These are phyloP conservation scores for Brachyistius frenatus DNA, from an alignment of 2,113 vertebrate species.

Conservation along the genomic window DNA sequence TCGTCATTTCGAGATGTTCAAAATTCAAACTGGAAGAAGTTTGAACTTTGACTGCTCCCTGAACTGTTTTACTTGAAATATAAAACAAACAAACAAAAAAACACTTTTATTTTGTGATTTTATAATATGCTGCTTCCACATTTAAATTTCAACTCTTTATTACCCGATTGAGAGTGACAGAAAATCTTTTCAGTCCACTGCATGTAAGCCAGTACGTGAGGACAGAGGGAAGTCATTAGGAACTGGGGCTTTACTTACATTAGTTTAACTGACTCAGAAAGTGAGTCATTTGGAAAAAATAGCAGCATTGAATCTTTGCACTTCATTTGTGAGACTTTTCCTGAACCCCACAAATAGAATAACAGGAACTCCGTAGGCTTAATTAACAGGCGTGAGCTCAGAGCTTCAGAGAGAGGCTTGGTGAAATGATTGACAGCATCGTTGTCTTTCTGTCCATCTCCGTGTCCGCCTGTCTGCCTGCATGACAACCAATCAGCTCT, in stretches of 20 bases:
- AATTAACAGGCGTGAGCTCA: not conserved
- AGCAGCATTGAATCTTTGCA: not conserved
- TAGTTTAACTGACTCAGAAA: slow-evolving; percentile 38
- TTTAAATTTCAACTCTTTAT: not conserved
- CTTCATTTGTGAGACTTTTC: slow-evolving; percentile 31
- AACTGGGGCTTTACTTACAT: slow-evolving; percentile 31
- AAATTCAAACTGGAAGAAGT: no score
- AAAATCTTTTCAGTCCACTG: slow-evolving; percentile 16
- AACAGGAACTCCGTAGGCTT: not conserved
- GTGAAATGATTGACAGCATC: slow-evolving; percentile 48
- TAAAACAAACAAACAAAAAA: not conserved
- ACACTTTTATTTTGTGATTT: slow-evolving; percentile 1
- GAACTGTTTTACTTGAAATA: not conserved
- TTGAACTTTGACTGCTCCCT: not conserved
- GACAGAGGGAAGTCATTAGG: slow-evolving; percentile 55
- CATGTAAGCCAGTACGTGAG: slow-evolving; percentile 26
- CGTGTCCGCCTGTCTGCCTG: slow-evolving; percentile 30
- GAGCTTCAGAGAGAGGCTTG: slow-evolving; percentile 40
- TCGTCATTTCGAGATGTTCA: no score
- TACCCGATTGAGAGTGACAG: not conserved
- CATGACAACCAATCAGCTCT: slow-evolving; percentile 43
- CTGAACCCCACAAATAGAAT: slow-evolving; percentile 4
- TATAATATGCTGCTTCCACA: not conserved
- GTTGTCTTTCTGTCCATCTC: slow-evolving; percentile 31
- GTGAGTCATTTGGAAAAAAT: slow-evolving; percentile 60